A percentile compares a stretch with the other conserved stretches of the same genome.
Evolutionary conservation across 2,113 vertebrate genomes (phyloP).

Genomic region (Hepsetus odoe): DNA sequence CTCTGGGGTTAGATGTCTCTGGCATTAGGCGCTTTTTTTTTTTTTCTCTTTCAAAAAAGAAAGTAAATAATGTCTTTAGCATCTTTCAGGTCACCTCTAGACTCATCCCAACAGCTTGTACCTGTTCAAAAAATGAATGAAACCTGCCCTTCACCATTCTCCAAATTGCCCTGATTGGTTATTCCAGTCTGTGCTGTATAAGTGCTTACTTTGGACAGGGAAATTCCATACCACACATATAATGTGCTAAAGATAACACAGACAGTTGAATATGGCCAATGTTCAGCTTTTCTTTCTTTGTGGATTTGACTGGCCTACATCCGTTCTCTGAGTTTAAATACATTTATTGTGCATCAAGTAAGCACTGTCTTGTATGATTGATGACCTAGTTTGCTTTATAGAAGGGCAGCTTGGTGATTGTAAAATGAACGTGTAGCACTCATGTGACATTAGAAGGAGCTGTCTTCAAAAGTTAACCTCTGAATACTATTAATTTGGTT

Average conservation of each 20-base stretch:
- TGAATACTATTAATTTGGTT: no score
- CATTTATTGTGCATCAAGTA: conserved; percentile 79
- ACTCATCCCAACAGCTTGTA: not conserved
- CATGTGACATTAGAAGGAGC: not conserved
- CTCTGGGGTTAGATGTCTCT: conserved; percentile 16
- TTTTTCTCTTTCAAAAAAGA: not conserved
- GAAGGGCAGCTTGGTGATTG: conserved; percentile 21
- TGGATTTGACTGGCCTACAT: conserved; percentile 72
- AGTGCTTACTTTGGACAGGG: conserved; percentile 76
- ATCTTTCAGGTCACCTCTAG: not conserved
- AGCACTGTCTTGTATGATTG: conserved; percentile 53
- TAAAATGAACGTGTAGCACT: not conserved
- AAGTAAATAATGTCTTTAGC: not conserved
- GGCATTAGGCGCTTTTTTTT: not conserved
- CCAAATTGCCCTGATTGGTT: conserved; percentile 35
- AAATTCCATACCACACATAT: conserved; percentile 58
- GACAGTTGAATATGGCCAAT: conserved; percentile 72
- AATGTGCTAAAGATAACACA: conserved; percentile 83
- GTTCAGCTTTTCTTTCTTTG: conserved; percentile 77
- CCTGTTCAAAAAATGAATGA: conserved; percentile 5
- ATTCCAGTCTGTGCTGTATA: conserved; percentile 68
- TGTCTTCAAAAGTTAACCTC: not conserved
- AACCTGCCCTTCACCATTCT: conserved; percentile 5
- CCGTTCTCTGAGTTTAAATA: conserved; percentile 76
- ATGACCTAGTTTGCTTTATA: conserved; percentile 31